A percentile compares a stretch with the other conserved stretches of the same genome.
These are phyloP conservation scores for Pseudonaja textilis DNA, from an alignment of 2,113 vertebrate genomes.

Conservation along the genomic window DNA sequence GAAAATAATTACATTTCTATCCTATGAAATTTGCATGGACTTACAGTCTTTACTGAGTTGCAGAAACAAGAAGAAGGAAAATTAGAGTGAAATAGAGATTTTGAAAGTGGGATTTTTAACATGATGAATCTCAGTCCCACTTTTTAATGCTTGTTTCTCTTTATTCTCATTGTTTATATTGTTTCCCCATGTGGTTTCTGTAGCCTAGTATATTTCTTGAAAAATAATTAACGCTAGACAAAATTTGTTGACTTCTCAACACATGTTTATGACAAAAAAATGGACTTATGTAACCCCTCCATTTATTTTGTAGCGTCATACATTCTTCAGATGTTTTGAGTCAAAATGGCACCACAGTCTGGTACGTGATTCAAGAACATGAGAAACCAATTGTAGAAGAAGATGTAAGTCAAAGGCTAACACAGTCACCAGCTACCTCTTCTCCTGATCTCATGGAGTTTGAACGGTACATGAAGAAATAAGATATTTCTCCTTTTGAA, in stretches of 20 bases:
- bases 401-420: conserved; percentile 40
- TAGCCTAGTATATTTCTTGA: not conserved
- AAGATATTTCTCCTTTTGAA: not conserved
- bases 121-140: not conserved
- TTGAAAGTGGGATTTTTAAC: not conserved
- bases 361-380: conserved; percentile 47
- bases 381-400: conserved; percentile 49
- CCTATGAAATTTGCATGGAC: not conserved
- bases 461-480: conserved; percentile 70
- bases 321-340: conserved; percentile 23
- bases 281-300: not conserved
- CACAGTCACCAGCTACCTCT: conserved; percentile 26
- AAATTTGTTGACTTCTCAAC: not conserved
- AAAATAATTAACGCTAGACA: not conserved
- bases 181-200: conserved; percentile 7
- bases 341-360: conserved; percentile 35
- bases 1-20: conserved; percentile 16
- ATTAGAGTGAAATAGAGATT: not conserved
- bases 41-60: not conserved
- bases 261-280: not conserved
- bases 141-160: not conserved
- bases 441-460: conserved; percentile 74
- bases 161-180: not conserved
- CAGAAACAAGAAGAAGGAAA: not conserved
- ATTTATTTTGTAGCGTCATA: conserved; percentile 44